phyloP scores from a whole-genome alignment of 2,797 vertebrate genomes.

The Zalophus californianus region DNA sequence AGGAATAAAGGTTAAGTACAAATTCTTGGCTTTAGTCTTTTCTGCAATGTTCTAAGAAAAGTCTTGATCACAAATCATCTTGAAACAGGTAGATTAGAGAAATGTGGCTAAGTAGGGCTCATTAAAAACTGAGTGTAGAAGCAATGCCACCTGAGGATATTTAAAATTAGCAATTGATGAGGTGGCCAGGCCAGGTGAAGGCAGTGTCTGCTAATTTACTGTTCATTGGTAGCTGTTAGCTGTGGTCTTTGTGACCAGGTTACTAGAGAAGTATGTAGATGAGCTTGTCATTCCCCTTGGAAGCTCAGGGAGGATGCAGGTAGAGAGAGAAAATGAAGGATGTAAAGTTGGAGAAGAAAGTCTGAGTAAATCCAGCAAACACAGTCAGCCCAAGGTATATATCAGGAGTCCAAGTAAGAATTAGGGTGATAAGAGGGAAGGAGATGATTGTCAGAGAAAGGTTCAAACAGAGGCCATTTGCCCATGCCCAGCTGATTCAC shows the following conservation, averaged over 20 bases:
- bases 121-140: background rate
- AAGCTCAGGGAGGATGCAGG: background rate
- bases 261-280: background rate
- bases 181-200: background rate
- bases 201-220: slow-evolving; percentile 6
- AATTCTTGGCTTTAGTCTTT: slow-evolving; percentile 11
- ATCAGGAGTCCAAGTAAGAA: background rate
- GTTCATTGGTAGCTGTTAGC: background rate
- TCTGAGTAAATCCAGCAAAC: background rate
- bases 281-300: background rate
- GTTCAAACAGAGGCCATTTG: background rate
- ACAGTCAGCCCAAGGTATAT: background rate
- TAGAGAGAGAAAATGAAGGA: background rate
- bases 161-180: slow-evolving; percentile 9
- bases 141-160: background rate
- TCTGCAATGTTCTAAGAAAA: slow-evolving; percentile 5
- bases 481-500: background rate
- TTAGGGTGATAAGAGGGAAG: background rate
- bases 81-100: background rate
- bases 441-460: background rate
- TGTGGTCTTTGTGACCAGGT: background rate
- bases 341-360: background rate
- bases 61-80: background rate
- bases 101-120: background rate
- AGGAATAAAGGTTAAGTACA: background rate